Conservation (phyloP, 1,140 invertebrate genomes). For the Acarapis woodi region DNA sequence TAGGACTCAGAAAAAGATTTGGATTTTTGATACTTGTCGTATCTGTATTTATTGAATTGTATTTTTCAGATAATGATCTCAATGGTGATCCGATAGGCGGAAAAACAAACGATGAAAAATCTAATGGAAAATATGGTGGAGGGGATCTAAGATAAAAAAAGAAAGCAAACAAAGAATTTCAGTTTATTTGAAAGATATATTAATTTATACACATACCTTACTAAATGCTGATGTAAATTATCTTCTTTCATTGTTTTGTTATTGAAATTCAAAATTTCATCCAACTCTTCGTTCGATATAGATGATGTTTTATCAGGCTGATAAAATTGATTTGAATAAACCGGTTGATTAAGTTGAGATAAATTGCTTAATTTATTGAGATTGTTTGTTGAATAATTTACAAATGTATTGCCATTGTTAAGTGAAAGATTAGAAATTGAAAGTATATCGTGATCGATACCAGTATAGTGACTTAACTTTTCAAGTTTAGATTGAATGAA, state of each 20-base stretch:
- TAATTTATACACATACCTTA: background rate
- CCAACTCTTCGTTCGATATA: background rate
- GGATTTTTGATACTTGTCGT: no score
- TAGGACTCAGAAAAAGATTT: no score
- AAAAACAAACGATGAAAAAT: constrained; percentile 12
- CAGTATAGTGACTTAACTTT: constrained; percentile 9
- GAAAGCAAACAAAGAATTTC: constrained; percentile 19
- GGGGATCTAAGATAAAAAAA: constrained; percentile 49
- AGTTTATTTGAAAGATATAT: background rate
- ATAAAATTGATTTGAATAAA: no score
- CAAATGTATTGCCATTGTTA: background rate
- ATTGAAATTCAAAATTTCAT: no score
- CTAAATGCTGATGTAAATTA: background rate
- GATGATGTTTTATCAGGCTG: background rate
- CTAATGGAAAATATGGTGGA: constrained; percentile 24
- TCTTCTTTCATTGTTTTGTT: background rate
- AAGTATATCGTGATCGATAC: background rate
- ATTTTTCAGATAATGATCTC: background rate
- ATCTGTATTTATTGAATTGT: no score
- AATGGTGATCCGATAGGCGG: background rate
- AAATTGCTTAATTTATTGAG: no score
- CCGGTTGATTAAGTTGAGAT: no score
- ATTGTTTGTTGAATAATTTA: background rate
- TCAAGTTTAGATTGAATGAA: constrained; percentile 27
- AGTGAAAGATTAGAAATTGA: background rate